Conservation (phyloP, 2,888 invertebrate species). For the Silvanus unidentatus region DNA sequence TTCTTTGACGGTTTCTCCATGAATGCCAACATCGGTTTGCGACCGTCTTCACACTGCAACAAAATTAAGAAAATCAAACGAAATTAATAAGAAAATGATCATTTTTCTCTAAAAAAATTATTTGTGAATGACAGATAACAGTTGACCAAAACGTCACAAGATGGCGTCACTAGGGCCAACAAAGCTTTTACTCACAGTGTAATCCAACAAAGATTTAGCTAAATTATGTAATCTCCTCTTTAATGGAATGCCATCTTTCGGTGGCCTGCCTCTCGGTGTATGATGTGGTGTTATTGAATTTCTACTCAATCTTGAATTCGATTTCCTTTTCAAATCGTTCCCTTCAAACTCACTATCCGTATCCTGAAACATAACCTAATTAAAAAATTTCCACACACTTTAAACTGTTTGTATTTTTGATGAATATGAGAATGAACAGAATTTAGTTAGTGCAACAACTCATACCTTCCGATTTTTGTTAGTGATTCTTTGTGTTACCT, state of each 20-base stretch:
- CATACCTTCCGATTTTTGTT: conserved; percentile 46
- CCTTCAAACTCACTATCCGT: conserved; percentile 49
- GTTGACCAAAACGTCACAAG: too few relatives aligned
- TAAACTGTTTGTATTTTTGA: background rate
- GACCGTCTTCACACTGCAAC: conserved; percentile 63
- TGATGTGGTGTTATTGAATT: conserved; percentile 18
- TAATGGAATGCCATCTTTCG: conserved; percentile 52
- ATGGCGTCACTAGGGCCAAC: conserved; percentile 4
- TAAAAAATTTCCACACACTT: background rate
- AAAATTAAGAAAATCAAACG: too few relatives aligned
- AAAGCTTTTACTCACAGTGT: conserved; percentile 56
- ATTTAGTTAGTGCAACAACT: conserved; percentile 28
- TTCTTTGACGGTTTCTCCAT: conserved; percentile 96
- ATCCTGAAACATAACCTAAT: conserved; percentile 35
- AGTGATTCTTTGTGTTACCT: conserved; percentile 51
- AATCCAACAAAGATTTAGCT: conserved; percentile 69
- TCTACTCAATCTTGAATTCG: conserved; percentile 35
- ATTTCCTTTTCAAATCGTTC: conserved; percentile 28
- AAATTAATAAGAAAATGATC: background rate
- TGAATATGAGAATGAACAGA: too few relatives aligned
- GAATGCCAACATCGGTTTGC: conserved; percentile 85
- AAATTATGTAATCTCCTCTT: conserved; percentile 77
- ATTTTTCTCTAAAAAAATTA: too few relatives aligned
- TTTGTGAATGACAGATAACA: too few relatives aligned
- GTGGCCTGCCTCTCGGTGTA: conserved; percentile 38